phyloP scores from a whole-genome alignment of 2,797 vertebrate species.

The Mormyrus hasselquistii region DNA sequence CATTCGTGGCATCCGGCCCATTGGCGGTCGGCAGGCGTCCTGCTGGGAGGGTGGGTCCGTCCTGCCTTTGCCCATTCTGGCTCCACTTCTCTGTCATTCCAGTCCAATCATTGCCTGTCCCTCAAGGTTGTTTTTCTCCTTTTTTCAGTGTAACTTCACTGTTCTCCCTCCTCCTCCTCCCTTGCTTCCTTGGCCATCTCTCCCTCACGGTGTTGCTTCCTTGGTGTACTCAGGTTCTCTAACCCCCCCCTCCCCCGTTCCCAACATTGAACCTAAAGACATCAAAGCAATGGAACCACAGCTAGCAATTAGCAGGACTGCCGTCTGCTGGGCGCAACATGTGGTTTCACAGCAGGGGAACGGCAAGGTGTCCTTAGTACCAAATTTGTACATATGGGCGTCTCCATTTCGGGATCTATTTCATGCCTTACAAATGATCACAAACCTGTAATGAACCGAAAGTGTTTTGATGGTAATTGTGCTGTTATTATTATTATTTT shows the following conservation, averaged over 20 bases:
- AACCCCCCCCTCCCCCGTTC: conserved; percentile 9
- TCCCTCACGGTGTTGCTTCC: neutral
- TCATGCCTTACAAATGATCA: conserved; percentile 5
- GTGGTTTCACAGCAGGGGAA: conserved; percentile 4
- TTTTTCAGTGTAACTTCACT: neutral
- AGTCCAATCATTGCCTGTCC: neutral
- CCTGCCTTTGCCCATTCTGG: conserved; percentile 4
- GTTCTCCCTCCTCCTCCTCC: too few species aligned
- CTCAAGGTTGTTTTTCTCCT: neutral
- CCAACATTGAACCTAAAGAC: neutral
- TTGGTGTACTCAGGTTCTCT: conserved; percentile 26
- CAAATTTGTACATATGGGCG: neutral
- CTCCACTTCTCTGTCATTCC: neutral
- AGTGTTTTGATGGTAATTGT: neutral
- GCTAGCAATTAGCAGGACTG: neutral
- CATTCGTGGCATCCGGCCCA: conserved; percentile 37
- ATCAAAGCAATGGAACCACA: conserved; percentile 25
- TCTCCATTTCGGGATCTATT: neutral
- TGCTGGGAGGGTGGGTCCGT: conserved; percentile 31
- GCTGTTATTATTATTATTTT: neutral
- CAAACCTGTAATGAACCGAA: neutral
- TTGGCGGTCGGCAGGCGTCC: conserved; percentile 25
- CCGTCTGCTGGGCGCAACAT: neutral
- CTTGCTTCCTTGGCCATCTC: neutral
- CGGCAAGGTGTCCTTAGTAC: neutral